A percentile compares a stretch with the other conserved stretches of the same genome.
phyloP scores from a whole-genome alignment of 1,140 invertebrate species.

The Ips typographus region DNA sequence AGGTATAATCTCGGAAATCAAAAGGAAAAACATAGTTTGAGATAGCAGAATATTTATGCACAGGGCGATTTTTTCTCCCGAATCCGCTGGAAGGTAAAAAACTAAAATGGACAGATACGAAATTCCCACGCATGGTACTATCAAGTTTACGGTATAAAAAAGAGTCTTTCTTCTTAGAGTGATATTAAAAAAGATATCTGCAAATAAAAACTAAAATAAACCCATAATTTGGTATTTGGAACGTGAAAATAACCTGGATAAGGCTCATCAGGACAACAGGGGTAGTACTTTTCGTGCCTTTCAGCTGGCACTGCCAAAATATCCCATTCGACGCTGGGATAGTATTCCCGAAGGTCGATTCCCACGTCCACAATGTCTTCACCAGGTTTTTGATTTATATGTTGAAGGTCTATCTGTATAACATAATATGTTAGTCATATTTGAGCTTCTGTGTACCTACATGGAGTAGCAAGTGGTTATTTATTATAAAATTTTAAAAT shows the following conservation, averaged over 20 bases:
- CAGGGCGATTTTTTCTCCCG: constrained; percentile 96
- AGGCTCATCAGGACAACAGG: constrained; percentile 84
- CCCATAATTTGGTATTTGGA: neutral
- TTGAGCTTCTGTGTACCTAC: neutral
- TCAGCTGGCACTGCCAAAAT: constrained; percentile 90
- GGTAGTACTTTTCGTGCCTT: constrained; percentile 86
- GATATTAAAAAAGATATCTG: constrained; percentile 98
- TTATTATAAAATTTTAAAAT: neutral
- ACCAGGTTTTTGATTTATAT: constrained; percentile 80
- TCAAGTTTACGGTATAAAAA: constrained; percentile 96
- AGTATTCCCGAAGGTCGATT: constrained; percentile 91
- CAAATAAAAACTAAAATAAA: constrained; percentile 44
- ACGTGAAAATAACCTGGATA: constrained; percentile 67
- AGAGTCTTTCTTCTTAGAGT: constrained; percentile 91
- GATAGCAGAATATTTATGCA: constrained; percentile 98
- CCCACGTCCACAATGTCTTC: constrained; percentile 82
- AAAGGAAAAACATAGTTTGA: constrained; percentile 98
- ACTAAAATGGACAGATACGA: constrained; percentile 90
- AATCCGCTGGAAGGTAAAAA: constrained; percentile 98
- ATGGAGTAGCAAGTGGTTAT: too few relatives aligned
- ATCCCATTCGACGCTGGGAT: constrained; percentile 97
- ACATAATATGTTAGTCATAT: neutral
- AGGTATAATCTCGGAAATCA: constrained; percentile 98
- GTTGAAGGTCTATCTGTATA: constrained; percentile 83
- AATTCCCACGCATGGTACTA: constrained; percentile 91